Base-by-base conservation (phyloP, 2,113 vertebrate genomes). In the Electrona antarctica region DNA sequence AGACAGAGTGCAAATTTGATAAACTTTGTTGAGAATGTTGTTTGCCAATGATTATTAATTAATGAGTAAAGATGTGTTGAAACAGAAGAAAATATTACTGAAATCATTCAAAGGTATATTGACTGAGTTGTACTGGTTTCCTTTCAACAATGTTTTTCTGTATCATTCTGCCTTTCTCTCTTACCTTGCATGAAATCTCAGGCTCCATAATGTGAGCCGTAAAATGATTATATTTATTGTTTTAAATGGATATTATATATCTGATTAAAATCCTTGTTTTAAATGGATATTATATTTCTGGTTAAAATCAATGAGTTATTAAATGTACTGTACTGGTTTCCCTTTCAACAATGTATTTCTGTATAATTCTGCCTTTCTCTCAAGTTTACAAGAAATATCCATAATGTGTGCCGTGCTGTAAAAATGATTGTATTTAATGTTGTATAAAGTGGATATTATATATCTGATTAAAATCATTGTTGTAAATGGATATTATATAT, bases 221-320 rank as follows among this genome's bases (percentile, higher is more conserved):
- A 76, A 70, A 79, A 29, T 13, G 45, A 67, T 67, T 41, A 56
- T 41, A 33, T 10, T 15, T 52, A 55, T 69, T 69, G 46, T 71
- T 63, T 54, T 14, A 70, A 66, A 67, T 70, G 10, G 49, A 56
- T 73, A n/a, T 21, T 21, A 21, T 21, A 21, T 67, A 56, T 81
- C 61, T 79, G 41, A 67, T 67, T 41, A 60, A 28, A 29, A 10
- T 15, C 52, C 51, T 69, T 69, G 46, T 71, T 63, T 54, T 14
- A 71, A 66, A 68, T 70, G 11, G 50, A 57, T 73, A 13, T 21
- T 21, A 21, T 21, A 21, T 67, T 52, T 81, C 64, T 79, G 65
- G 5, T 41, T 41, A 41, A 41, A 80, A 68, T 66, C 54, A 88
- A 87, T 91, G 84, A 87, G 84, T 79, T 54, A 67, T 11, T 79